These are phyloP conservation scores for Amphimallon solstitiale DNA, from an alignment of 2,888 invertebrate genomes.

Conservation along the genomic window DNA sequence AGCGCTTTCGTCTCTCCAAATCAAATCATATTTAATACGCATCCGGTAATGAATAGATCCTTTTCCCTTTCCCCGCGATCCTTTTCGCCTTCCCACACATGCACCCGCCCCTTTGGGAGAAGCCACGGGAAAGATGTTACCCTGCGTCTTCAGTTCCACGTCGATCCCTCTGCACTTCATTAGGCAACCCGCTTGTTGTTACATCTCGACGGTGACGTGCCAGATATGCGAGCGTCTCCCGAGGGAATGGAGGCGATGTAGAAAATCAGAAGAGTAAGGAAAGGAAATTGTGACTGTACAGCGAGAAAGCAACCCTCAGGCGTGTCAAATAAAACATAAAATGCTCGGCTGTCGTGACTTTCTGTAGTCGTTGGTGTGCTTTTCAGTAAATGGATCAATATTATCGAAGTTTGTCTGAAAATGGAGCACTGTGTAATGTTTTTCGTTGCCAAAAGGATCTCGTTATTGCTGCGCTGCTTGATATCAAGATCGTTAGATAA, in stretches of 20 bases:
- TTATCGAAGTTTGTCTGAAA: too few relatives aligned
- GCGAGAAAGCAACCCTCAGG: too few relatives aligned
- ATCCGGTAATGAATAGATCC: slow-evolving; percentile 6
- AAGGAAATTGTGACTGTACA: background rate
- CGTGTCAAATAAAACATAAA: too few relatives aligned
- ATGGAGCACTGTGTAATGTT: too few relatives aligned
- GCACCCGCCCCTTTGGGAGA: background rate
- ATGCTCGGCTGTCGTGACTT: background rate
- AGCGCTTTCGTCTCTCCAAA: background rate
- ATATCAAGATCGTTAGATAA: too few relatives aligned
- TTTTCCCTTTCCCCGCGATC: background rate
- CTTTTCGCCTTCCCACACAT: background rate
- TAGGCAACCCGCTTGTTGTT: background rate
- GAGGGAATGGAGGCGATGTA: background rate
- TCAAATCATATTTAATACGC: background rate
- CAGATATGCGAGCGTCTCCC: background rate
- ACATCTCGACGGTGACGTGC: background rate
- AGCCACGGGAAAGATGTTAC: background rate
- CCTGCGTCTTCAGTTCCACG: background rate
- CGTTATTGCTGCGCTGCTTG: too few relatives aligned
- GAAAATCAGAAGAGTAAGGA: background rate
- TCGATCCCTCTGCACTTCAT: too few relatives aligned
- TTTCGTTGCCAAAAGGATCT: too few relatives aligned
- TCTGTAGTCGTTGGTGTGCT: background rate
- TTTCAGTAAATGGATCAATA: too few relatives aligned